Conservation (phyloP, 2,113 vertebrate genomes). For the Stercorarius parasiticus region DNA sequence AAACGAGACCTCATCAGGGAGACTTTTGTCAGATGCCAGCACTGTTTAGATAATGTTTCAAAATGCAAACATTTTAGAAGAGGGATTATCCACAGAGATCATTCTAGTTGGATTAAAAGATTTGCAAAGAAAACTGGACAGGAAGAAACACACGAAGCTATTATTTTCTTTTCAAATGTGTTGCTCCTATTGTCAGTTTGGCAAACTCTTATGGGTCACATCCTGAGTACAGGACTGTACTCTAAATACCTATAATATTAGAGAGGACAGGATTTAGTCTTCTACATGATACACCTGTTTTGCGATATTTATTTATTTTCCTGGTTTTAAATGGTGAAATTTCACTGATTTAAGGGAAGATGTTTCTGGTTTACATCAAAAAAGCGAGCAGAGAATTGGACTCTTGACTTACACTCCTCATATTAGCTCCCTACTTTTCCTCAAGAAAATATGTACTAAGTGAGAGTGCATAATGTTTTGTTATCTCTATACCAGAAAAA, state of each 20-base stretch:
- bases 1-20: background rate
- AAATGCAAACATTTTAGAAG: background rate
- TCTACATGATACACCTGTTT: background rate
- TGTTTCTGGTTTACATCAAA: background rate
- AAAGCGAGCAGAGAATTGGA: background rate
- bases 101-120: slow-evolving; percentile 5
- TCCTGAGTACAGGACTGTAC: background rate
- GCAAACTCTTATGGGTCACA: background rate
- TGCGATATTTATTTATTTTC: background rate
- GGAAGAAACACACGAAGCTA: background rate
- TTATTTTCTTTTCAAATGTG: background rate
- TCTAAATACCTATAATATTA: background rate
- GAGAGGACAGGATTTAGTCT: background rate
- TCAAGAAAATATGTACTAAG: background rate
- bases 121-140: background rate
- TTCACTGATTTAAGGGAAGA: background rate
- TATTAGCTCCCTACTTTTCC: background rate
- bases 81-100: background rate
- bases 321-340: background rate
- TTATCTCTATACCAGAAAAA: background rate
- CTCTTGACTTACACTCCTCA: background rate
- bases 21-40: background rate
- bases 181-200: background rate
- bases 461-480: background rate
- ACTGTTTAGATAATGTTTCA: background rate